Base-by-base conservation (phyloP, 2,113 vertebrate species). In the Phaethon lepturus region DNA sequence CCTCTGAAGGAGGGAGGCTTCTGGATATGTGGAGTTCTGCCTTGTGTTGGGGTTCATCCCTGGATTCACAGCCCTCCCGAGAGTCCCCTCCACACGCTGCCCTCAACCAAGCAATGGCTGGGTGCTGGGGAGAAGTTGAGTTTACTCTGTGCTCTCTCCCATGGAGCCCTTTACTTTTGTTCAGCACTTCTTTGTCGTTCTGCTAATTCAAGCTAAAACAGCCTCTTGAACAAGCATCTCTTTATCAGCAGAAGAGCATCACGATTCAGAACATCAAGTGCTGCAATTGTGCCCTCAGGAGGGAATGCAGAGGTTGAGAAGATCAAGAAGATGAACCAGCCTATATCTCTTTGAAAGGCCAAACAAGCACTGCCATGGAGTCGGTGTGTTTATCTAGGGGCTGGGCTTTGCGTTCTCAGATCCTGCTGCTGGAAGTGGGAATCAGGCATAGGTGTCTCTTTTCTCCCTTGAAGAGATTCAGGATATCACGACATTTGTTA, bases 161-260 rank as follows among this genome's bases (percentile, higher is more conserved):
- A 3, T 29, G 26, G 52, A 94, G 35, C 22, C 23, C 53, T 88
- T 71, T 75, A 26, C n/a, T 89, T 89, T 81, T 71, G 28, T 74
- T 91, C 69, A 89, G 49, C 80, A 60, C 12, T 89, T 80, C 73
- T 94, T 87, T 91, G 56, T 76, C 78, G 29, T 58, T 73, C 31
- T 56, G 42, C 26, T 56, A 91, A 64, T 69, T 60, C 26, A 86
- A 91, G 29, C 42, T 87, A 95, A 45, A 44, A 85, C 40, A 93
- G 71, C 62, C 71, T 88, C 88, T 94, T 90, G 85, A 93, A 85
- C 71, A 3, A 19, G 7, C 28, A 53, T 66, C 81, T 82, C 90
- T 87, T 94, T 93, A 90, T 94, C 87, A 89, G 71, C 85, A 85
- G 60, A 95, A 87, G 38, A 87, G 56, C 60, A 81, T 85, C 92